Conservation (phyloP, 1,140 invertebrate species). For the Drosophila athabasca region DNA sequence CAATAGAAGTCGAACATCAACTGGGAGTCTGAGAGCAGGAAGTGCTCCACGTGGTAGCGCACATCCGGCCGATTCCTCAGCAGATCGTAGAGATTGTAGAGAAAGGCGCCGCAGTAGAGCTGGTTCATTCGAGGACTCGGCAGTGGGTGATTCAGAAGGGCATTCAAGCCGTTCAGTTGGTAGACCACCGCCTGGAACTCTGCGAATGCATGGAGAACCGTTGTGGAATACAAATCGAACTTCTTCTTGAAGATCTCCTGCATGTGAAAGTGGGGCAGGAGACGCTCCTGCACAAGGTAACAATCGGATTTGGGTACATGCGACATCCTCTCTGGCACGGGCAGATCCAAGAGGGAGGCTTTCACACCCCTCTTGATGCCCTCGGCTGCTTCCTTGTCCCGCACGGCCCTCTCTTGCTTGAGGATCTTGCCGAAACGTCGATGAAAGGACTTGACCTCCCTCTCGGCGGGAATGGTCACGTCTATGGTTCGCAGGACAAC, state of each 20-base stretch:
- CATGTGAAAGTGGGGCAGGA: slow-evolving; percentile 87
- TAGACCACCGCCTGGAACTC: slow-evolving; percentile 89
- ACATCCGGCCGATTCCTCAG: slow-evolving; percentile 85
- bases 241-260: slow-evolving; percentile 86
- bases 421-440: slow-evolving; percentile 78
- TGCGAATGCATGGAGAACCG: slow-evolving; percentile 88
- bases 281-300: slow-evolving; percentile 85
- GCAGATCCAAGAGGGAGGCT: slow-evolving; percentile 40
- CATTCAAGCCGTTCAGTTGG: slow-evolving; percentile 87
- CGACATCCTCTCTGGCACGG: slow-evolving; percentile 84
- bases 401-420: slow-evolving; percentile 61
- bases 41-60: slow-evolving; percentile 84
- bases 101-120: slow-evolving; percentile 89
- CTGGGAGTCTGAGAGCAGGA: slow-evolving; percentile 84
- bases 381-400: slow-evolving; percentile 53
- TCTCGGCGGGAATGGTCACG: slow-evolving; percentile 85
- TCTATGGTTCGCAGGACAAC: slow-evolving; percentile 87
- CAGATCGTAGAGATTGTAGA: slow-evolving; percentile 88
- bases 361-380: slow-evolving; percentile 61
- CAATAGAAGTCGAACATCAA: slow-evolving; percentile 84
- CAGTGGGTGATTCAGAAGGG: slow-evolving; percentile 86
- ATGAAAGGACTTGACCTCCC: slow-evolving; percentile 83
- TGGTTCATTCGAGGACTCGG: slow-evolving; percentile 85
- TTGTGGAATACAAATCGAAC: slow-evolving; percentile 86
- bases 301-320: slow-evolving; percentile 86